Conservation (phyloP, 2,888 invertebrate genomes). For the Tromatobia lineatoria region DNA sequence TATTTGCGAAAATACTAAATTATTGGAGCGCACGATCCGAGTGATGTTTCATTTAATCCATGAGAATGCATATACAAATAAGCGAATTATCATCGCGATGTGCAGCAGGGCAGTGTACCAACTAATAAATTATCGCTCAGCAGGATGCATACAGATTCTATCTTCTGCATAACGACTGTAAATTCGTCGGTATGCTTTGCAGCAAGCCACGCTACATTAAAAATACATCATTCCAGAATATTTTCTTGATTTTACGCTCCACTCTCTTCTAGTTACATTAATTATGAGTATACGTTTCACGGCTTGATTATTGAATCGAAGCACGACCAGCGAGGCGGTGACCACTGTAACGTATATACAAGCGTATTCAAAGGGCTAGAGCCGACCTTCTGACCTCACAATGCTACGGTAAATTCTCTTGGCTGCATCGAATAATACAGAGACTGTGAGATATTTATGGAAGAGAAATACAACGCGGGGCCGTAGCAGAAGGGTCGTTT, state of each 20-base stretch:
- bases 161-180: conserved; percentile 20
- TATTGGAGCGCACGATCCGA: too few relatives aligned
- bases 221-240: conserved; percentile 64
- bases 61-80: background rate
- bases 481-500: background rate
- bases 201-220: conserved; percentile 68
- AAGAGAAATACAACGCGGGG: background rate
- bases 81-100: conserved; percentile 43
- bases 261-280: conserved; percentile 71
- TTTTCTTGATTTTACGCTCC: conserved; percentile 38
- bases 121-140: conserved; percentile 44
- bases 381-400: conserved; percentile 44
- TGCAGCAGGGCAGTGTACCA: conserved; percentile 34
- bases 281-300: conserved; percentile 72
- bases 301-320: conserved; percentile 69
- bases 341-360: conserved; percentile 34
- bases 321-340: conserved; percentile 60
- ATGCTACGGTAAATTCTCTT: conserved; percentile 37
- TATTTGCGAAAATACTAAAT: too few relatives aligned
- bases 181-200: conserved; percentile 33
- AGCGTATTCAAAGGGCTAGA: background rate
- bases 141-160: background rate
- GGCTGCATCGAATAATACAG: conserved; percentile 19
- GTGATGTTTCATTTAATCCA: too few relatives aligned
- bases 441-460: background rate